These are phyloP conservation scores for Psittacula derbiana DNA, from an alignment of 2,797 vertebrate species.

Conservation along the genomic window DNA sequence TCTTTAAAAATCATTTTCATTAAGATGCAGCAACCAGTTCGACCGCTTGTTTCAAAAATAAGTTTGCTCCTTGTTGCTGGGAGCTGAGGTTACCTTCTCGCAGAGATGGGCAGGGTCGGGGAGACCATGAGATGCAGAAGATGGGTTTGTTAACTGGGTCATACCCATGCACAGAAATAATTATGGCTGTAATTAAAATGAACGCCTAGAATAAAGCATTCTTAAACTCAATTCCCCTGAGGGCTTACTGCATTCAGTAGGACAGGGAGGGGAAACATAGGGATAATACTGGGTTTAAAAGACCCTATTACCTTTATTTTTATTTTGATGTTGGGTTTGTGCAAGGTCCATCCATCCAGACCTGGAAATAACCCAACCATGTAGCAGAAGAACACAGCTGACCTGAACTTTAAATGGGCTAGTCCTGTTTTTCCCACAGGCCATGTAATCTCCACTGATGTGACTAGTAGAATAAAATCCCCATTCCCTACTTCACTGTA, in stretches of 20 bases:
- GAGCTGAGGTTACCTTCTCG: slow-evolving; percentile 20
- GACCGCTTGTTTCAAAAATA: slow-evolving; percentile 60
- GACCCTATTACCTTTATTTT: neutral
- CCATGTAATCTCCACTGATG: neutral
- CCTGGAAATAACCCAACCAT: neutral
- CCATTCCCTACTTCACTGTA: neutral
- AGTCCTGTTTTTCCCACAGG: neutral
- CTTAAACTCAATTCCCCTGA: neutral
- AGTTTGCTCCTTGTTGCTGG: neutral
- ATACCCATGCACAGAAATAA: slow-evolving; percentile 11
- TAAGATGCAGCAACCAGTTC: slow-evolving; percentile 66
- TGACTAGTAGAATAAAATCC: neutral
- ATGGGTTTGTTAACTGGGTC: slow-evolving; percentile 64
- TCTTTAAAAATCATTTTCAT: slow-evolving; percentile 36
- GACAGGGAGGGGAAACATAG: neutral
- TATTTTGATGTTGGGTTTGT: neutral
- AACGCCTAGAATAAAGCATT: slow-evolving; percentile 53
- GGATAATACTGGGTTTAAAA: neutral
- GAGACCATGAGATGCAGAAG: slow-evolving; percentile 1
- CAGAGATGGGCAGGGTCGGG: slow-evolving; percentile 11
- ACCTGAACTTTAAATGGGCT: neutral
- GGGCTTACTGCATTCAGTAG: neutral
- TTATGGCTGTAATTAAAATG: slow-evolving; percentile 44
- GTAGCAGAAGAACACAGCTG: neutral
- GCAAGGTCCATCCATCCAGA: neutral